Percentiles rank a stretch among this genome's conserved stretches.
phyloP scores from a whole-genome alignment of 2,888 invertebrate species.

The Drosophila conformis region DNA sequence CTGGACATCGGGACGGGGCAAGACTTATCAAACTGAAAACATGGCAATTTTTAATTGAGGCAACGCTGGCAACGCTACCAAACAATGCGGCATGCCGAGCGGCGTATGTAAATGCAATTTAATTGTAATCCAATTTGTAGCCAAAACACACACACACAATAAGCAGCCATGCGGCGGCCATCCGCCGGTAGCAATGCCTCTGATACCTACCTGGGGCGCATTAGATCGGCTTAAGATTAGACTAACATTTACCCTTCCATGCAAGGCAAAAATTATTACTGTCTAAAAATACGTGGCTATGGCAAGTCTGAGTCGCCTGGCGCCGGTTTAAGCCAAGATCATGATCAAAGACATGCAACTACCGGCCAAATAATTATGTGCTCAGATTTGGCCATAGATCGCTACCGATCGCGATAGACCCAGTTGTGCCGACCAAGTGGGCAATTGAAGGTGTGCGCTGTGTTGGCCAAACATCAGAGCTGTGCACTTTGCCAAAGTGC shows the following conservation, averaged over 20 bases:
- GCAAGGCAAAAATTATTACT: constrained; percentile 45
- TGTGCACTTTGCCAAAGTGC: constrained; percentile 60
- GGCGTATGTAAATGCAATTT: constrained; percentile 76
- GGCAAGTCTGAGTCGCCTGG: constrained; percentile 55
- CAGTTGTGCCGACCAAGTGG: constrained; percentile 47
- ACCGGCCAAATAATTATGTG: constrained; percentile 61
- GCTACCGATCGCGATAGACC: constrained; percentile 29
- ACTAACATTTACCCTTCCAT: constrained; percentile 62
- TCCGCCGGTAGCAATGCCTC: constrained; percentile 59
- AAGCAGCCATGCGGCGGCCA: constrained; percentile 35
- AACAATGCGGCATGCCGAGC: constrained; percentile 52
- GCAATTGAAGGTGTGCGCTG: constrained; percentile 52
- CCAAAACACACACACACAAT: constrained; percentile 48
- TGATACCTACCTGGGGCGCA: constrained; percentile 62
- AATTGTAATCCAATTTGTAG: constrained; percentile 80
- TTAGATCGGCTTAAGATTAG: constrained; percentile 78
- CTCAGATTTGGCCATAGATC: constrained; percentile 58
- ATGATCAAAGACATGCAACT: constrained; percentile 26
- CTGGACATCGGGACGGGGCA: constrained; percentile 54
- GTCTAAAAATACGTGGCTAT: background rate
- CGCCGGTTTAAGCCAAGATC: constrained; percentile 70
- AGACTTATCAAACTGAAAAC: constrained; percentile 61
- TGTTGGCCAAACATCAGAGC: constrained; percentile 60
- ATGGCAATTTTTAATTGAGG: constrained; percentile 71
- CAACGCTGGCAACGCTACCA: constrained; percentile 28